Percentiles rank a stretch among this genome's conserved stretches.
phyloP scores from a whole-genome alignment of 1,140 invertebrate genomes.

The Drosophila prosaltans region DNA sequence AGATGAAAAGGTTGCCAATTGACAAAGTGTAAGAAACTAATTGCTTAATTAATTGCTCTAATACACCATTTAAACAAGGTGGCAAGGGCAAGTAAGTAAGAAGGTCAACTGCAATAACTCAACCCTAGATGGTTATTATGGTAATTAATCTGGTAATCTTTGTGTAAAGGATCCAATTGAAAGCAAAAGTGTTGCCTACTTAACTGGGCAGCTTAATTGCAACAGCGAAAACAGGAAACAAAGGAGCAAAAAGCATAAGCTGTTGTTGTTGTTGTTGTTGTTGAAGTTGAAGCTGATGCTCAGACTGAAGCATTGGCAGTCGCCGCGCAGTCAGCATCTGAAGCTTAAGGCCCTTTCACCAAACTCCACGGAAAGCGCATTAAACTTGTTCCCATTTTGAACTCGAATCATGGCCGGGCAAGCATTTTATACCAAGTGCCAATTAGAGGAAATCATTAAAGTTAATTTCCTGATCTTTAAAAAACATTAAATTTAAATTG shows the following conservation, averaged over 20 bases:
- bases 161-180: background rate
- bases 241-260: background rate
- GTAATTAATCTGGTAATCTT: conserved; percentile 7
- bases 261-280: too few species aligned
- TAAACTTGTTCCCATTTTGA: conserved; percentile 5
- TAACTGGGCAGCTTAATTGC: conserved; percentile 9
- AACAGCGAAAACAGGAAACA: background rate
- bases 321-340: too few species aligned
- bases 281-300: too few species aligned
- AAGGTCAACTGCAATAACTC: background rate
- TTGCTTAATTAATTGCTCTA: conserved; percentile 49
- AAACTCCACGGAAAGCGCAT: background rate
- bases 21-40: conserved; percentile 29
- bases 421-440: conserved; percentile 7
- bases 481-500: conserved; percentile 22
- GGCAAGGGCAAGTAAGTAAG: too few species aligned
- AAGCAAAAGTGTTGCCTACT: conserved; percentile 11
- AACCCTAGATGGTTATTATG: background rate
- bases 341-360: background rate
- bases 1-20: background rate
- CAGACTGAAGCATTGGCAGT: too few species aligned
- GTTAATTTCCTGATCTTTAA: conserved; percentile 15
- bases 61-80: conserved; percentile 34
- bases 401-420: conserved; percentile 4
- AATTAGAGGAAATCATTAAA: conserved; percentile 21